These are phyloP conservation scores for Gracilinanus agilis DNA, from an alignment of 2,113 vertebrate species.

Conservation along the genomic window DNA sequence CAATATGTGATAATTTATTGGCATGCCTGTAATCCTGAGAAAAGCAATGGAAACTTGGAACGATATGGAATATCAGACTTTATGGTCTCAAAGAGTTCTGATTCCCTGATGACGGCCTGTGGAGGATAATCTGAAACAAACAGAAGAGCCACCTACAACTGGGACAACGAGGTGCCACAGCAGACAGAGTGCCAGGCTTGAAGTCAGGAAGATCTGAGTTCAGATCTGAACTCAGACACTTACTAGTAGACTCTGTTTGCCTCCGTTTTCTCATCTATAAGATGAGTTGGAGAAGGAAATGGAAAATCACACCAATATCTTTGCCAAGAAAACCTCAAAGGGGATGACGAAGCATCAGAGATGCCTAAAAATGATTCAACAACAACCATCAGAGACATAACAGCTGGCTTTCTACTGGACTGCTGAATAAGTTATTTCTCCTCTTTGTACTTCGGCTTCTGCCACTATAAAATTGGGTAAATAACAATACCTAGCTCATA, in stretches of 20 bases:
- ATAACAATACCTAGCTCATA: slow-evolving; percentile 2
- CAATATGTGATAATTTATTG: neutral
- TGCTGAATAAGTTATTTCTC: slow-evolving; percentile 13
- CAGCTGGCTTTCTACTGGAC: neutral
- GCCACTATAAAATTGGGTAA: neutral
- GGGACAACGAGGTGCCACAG: too few species aligned
- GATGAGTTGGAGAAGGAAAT: too few species aligned
- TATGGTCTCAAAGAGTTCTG: neutral
- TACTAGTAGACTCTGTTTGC: neutral
- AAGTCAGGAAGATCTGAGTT: slow-evolving; percentile 19
- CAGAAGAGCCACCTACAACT: neutral
- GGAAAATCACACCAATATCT: too few species aligned
- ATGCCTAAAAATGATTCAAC: too few species aligned
- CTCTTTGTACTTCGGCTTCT: slow-evolving; percentile 2
- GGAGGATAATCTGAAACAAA: neutral
- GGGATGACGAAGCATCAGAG: too few species aligned
- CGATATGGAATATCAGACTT: neutral
- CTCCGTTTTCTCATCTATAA: too few species aligned
- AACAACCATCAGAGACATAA: neutral
- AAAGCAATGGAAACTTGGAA: neutral
- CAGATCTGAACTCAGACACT: neutral
- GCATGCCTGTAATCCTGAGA: neutral
- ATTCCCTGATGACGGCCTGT: neutral
- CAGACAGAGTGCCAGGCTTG: too few species aligned
- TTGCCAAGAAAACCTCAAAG: too few species aligned